Evolutionary conservation across 2,797 vertebrate genomes (phyloP).

Genomic region (Aulostomus chinensis): DNA sequence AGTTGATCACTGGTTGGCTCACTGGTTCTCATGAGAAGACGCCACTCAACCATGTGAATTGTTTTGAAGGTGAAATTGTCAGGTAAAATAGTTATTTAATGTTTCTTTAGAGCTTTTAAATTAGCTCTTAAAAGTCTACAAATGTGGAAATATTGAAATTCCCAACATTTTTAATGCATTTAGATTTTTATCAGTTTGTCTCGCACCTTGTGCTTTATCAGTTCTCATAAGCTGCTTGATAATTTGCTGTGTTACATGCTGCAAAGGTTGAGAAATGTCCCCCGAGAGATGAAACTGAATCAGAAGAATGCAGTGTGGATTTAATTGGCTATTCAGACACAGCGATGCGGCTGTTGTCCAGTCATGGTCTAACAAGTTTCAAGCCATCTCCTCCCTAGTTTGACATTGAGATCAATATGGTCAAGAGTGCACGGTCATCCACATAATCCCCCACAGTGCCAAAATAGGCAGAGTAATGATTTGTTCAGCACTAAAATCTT

Average conservation of each 20-base stretch:
- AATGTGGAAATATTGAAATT: no score
- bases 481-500: conserved; percentile 53
- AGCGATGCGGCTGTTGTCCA: not conserved
- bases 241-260: no score
- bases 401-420: conserved; percentile 10
- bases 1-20: no score
- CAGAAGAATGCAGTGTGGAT: not conserved
- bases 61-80: no score
- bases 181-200: no score
- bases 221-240: no score
- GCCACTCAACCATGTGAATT: no score
- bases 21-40: no score
- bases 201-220: not conserved
- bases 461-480: conserved; percentile 42
- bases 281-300: conserved; percentile 2
- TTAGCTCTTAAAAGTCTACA: not conserved
- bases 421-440: conserved; percentile 22
- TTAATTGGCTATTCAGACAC: not conserved
- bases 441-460: conserved; percentile 14
- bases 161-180: not conserved
- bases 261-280: no score
- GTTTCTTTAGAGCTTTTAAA: no score
- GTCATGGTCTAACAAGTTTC: conserved; percentile 6
- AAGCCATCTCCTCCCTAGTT: not conserved
- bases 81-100: no score